Evolutionary conservation across 2,113 vertebrate genomes (phyloP), one percentile per base, ranked within the genome.

Genomic region (Leptodactylus fuscus): DNA sequence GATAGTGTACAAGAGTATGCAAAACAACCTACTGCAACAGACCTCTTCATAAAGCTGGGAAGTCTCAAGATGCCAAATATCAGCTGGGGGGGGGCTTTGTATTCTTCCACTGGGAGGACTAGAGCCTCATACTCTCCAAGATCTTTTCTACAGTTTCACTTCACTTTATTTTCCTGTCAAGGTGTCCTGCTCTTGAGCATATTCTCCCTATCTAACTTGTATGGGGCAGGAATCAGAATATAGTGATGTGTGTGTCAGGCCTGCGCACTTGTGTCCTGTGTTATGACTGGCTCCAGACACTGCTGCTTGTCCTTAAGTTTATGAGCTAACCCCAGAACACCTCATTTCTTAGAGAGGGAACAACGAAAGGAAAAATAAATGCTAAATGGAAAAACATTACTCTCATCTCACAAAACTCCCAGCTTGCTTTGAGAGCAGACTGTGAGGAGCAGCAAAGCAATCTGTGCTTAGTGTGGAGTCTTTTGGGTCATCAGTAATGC

Each of bases 361-460:
- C 75, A 85, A 71, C 38, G 76, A 80, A 69, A 86, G 49, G 84
- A 81, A 86, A 86, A 81, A 80, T 86, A 80, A 69, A 85, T 81
- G 77, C 67, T 70, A 73, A 80, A 81, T 73, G 84, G 84, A 81
- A 86, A 86, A 86, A 86, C 34, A 78, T 85, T 41, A 69, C 65
- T 73, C 76, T 86, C 65, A 24, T 79, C 38, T 27, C 75, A 85
- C 74, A 70, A 46, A 69, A 70, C 58, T 85, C 44, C 9, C 34
- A 79, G 48, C 48, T 70, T 5, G 48, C 60, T 5, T 16, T 15
- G 36, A 58, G 18, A 79, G 27, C n/a, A 53, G 34, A 7, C 36
- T 22, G 18, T 6, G 18, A 41, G 34, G 29, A 67, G 4, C 41
- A 32, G 75, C 27, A 32, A 1, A 27, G 15, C 11, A 22, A 76